phyloP scores from a whole-genome alignment of 2,888 invertebrate genomes.

The Agrochola lota region DNA sequence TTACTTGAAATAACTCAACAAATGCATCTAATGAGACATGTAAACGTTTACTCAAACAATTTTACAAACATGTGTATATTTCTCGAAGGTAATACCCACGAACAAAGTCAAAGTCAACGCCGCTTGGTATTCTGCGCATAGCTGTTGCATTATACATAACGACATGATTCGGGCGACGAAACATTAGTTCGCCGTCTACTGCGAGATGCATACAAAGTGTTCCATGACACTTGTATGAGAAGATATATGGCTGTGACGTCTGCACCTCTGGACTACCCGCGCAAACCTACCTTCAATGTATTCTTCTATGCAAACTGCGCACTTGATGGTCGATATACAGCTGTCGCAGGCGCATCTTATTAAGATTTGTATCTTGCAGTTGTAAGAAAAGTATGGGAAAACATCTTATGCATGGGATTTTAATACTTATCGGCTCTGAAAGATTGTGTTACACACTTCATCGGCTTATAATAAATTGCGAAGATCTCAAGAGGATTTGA shows the following conservation, averaged over 20 bases:
- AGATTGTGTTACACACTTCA: constrained; percentile 21
- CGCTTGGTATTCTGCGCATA: constrained; percentile 78
- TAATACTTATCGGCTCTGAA: constrained; percentile 2
- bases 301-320: constrained; percentile 50
- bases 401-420: constrained; percentile 25
- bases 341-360: constrained; percentile 50
- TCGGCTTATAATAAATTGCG: constrained; percentile 19
- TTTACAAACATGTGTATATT: constrained; percentile 24
- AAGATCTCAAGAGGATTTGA: neutral
- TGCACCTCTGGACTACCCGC: constrained; percentile 26
- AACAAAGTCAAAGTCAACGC: constrained; percentile 52
- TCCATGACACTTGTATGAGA: constrained; percentile 59
- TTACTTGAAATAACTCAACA: constrained; percentile 38
- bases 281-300: constrained; percentile 40
- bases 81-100: constrained; percentile 39
- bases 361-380: constrained; percentile 45
- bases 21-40: constrained; percentile 34
- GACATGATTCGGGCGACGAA: constrained; percentile 81
- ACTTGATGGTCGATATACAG: constrained; percentile 45
- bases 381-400: constrained; percentile 36
- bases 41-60: constrained; percentile 39
- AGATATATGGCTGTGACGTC: constrained; percentile 61
- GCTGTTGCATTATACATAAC: constrained; percentile 84
- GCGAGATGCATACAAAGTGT: constrained; percentile 78
- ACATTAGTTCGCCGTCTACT: constrained; percentile 82